Base-by-base conservation (phyloP, 2,113 vertebrate genomes). In the Chaetodon trifascialis region DNA sequence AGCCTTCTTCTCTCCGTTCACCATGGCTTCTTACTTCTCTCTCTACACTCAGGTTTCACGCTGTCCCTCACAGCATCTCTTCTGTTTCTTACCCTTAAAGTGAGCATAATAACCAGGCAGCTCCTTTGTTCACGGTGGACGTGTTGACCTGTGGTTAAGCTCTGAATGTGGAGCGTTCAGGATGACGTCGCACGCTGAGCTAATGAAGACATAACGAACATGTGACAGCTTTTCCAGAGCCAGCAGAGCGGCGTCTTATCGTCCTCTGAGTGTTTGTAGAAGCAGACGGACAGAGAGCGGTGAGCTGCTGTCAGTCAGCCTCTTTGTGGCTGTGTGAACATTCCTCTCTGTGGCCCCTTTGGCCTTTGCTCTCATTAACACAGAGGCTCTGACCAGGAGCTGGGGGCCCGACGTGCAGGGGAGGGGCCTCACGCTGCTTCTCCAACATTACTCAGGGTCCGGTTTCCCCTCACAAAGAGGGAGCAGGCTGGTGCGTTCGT, bases 301-400 rank as follows among this genome's bases (percentile, higher is more conserved):
- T 56, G 7, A 72, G 81, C 73, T 11, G 64, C 16, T 52, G 77
- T 84, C 82, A 25, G 47, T 73, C 83, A 3, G 25, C 49, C 62
- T 82, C 67, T 25, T 38, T 79, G 66, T 54, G 59, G 38, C 81
- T 76, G 55, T 85, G 84, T 91, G 91, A 87, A 84, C 91, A 91
- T 92, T 92, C 89, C 80, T 84, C 69, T 56, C 11, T 23, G 12
- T 64, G 74, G 67, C 85, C 87, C 88, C 78, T 54, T 60, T 85
- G 82, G 51, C 86, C 89, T 87, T 78, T 89, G 83, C 84, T 86
- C 86, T 89, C 89, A 90, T 90, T 89, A 91, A 82, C 82, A 65
- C 71, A 2, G 52, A 73, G 73, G 73, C 84, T 82, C 72, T 59
- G 80, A 87, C 80, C 75, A 55, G 46, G 66, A 42, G 58, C 82